A percentile compares a stretch with the other conserved stretches of the same genome.
Conservation (phyloP, 2,888 invertebrate genomes). For the Drosophila vallismaia region DNA sequence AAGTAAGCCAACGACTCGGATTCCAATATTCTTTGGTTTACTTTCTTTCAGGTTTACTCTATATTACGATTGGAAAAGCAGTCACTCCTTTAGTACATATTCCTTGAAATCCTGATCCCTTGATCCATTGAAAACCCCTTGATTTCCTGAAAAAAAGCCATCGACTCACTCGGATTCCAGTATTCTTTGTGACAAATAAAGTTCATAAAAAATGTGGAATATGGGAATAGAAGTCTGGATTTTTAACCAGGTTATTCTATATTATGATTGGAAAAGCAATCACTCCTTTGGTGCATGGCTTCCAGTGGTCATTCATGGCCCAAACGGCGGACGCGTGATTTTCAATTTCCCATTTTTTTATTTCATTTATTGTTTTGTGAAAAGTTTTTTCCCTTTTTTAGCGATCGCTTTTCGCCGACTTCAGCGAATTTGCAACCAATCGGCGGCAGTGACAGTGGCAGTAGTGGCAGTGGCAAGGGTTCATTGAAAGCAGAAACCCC, state of each 20-base stretch:
- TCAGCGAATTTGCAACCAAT: conserved; percentile 46
- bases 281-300: conserved; percentile 27
- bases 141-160: no score
- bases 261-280: conserved; percentile 9
- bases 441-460: neutral
- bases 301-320: neutral
- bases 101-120: no score
- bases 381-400: neutral
- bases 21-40: no score
- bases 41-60: no score
- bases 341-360: neutral
- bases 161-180: no score
- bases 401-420: conserved; percentile 51
- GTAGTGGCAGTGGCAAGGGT: conserved; percentile 5
- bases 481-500: conserved; percentile 67
- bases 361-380: neutral
- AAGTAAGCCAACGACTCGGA: no score
- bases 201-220: no score
- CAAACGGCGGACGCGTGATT: conserved; percentile 23
- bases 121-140: no score
- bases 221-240: no score
- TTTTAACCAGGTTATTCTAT: conserved; percentile 6
- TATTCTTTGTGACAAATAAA: no score
- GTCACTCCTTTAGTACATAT: no score
- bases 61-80: no score